Evolutionary conservation across 1,140 invertebrate genomes (phyloP), one percentile per base, ranked within the genome.

Genomic region (Oscheius sp.): DNA sequence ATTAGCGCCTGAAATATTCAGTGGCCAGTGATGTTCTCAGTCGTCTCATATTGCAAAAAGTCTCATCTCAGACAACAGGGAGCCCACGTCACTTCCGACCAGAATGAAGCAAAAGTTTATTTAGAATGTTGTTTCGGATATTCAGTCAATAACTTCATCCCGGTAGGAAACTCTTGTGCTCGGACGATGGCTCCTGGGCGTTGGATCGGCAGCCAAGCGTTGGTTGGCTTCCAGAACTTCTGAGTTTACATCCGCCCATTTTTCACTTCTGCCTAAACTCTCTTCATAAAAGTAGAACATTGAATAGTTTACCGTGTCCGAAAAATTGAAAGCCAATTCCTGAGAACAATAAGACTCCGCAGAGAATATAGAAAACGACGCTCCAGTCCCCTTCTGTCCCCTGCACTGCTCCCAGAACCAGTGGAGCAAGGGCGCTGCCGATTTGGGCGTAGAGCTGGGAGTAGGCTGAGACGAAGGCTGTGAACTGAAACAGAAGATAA

Each of bases 261-360:
- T 4, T 61, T 68, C 67, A 35, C 49, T 68, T 38, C 67, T 59
- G 36, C 67, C 67, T 68, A 4, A 3, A 68, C 34, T 67, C 26
- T 7, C 7, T 7, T 4, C 4, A 7, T 23, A 13, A 13, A 15
- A 58, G 52, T 36, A 35, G 34, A 34, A 63, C n/a, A 55, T 15
- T 13, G 23, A 13, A 13, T 23, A 13, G 23, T 23, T 46, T 42
- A 71, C 68, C 58, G 36, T 71, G 61, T 36, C 75, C 74, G 38
- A 75, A 75, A 29, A 72, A 32, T 34, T 75, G 74, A 46, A 72
- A 75, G 61, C 73, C 28, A n/a, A 68, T 18, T 29, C 74, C 74
- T 1, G 68, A 46, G 13, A 59, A 46, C 18, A 62, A 26, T 10
- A 75, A 29, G 26, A 75, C 63, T 4, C 26, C 74, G 13, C 68